Base-by-base conservation (phyloP, 2,888 invertebrate species). In the Hesperia comma region DNA sequence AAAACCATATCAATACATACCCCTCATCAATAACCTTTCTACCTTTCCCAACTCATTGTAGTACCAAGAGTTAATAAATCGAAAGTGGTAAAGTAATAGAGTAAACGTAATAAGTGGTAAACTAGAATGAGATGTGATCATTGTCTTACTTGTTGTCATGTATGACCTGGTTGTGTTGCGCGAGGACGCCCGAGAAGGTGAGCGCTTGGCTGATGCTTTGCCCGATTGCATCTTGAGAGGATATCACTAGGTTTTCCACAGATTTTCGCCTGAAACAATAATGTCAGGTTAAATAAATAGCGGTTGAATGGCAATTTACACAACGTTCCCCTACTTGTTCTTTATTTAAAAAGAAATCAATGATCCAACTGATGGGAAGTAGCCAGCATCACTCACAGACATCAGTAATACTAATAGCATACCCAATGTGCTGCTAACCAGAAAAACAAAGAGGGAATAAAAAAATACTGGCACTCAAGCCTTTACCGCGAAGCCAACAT, bases 141-240 rank as follows among this genome's bases (percentile, higher is more conserved):
- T 26, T 17, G 26, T 54, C 79, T 79, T 77, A 93, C 88, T 88
- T 93, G 72, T 87, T 85, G 67, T 92, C 94, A 67, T 85, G 86
- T 62, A 89, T 78, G 40, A 85, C 86, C 71, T 92, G 92, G 74
- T 87, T 90, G 70, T 89, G 81, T 70, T 93, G 93, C 21, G 93
- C 83, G 79, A 94, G 87, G 72, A 90, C 93, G 49, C 90, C 93
- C 0, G 93, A 93, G 82, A 94, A 91, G 21, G 93, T 93, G 63
- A 95, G 90, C 0, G 94, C 94, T 75, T 94, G 94, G 76, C 94
- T 94, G 79, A 94, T 94, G 82, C 93, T 94, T 77, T 93, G 94
- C 19, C 94, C 94, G 68, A 95, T 94, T 70, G 94, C 94, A 86
- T 95, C 95, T 79, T 94, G 95, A 68, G 95, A 95, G 72, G 94